These are phyloP conservation scores for Agrotis segetum DNA, from an alignment of 2,888 invertebrate genomes.

Conservation along the genomic window DNA sequence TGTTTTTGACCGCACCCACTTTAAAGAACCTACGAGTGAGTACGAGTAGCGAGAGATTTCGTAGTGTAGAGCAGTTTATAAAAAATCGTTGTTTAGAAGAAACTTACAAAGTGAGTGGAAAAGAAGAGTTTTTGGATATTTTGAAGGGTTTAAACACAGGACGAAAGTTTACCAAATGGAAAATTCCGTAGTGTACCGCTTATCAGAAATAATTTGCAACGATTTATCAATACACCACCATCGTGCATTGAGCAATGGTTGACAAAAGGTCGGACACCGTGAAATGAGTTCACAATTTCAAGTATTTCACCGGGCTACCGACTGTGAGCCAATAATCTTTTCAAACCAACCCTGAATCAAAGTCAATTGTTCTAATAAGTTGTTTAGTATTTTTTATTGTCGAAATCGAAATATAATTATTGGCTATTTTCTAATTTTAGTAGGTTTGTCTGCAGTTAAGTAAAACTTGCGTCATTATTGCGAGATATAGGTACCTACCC, in stretches of 20 bases:
- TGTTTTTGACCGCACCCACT: too few relatives aligned
- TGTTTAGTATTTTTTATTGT: slow-evolving; percentile 19
- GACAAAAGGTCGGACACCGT: slow-evolving; percentile 62
- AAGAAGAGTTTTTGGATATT: not conserved
- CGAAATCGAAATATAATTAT: slow-evolving; percentile 18
- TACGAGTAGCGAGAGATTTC: too few relatives aligned
- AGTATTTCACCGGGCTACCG: slow-evolving; percentile 62
- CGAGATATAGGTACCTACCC: not conserved
- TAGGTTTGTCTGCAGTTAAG: not conserved
- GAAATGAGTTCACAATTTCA: slow-evolving; percentile 68
- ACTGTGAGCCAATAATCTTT: slow-evolving; percentile 57
- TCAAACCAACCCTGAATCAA: slow-evolving; percentile 38
- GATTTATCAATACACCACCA: slow-evolving; percentile 45
- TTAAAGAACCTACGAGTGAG: too few relatives aligned
- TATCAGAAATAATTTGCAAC: slow-evolving; percentile 17
- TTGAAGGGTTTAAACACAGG: too few relatives aligned
- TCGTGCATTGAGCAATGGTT: slow-evolving; percentile 53
- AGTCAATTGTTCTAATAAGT: slow-evolving; percentile 37
- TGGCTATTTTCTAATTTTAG: slow-evolving; percentile 13
- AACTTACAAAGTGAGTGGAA: not conserved
- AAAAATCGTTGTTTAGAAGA: too few relatives aligned
- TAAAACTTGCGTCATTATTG: not conserved
- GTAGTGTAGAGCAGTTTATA: too few relatives aligned
- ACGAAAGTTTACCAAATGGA: not conserved
- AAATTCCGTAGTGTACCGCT: not conserved